phyloP scores from a whole-genome alignment of 2,797 vertebrate species.

The Pitangus sulphuratus region DNA sequence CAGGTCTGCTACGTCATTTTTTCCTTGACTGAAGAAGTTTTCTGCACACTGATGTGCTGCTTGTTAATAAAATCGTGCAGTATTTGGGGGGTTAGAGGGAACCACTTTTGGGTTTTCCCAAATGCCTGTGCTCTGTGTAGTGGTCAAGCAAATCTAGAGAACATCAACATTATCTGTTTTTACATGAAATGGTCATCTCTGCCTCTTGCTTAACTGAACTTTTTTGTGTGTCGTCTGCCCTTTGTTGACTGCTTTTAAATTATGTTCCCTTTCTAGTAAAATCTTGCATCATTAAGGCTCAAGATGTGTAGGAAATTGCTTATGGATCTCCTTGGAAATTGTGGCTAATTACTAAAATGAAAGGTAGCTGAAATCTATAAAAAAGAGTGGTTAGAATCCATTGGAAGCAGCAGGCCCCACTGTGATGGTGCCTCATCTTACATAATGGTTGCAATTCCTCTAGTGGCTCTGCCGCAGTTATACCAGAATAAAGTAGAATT shows the following conservation, averaged over 20 bases:
- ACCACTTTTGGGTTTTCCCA: background rate
- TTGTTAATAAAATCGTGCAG: background rate
- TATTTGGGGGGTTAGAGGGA: background rate
- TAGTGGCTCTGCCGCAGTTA: constrained; percentile 40
- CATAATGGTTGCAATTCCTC: constrained; percentile 45
- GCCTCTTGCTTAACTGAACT: background rate
- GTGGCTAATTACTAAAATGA: constrained; percentile 36
- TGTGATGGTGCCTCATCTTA: constrained; percentile 39
- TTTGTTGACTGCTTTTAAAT: background rate
- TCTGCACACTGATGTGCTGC: background rate
- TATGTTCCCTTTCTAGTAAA: background rate
- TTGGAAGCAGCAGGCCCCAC: constrained; percentile 16
- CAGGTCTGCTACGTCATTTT: background rate
- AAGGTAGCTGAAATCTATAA: constrained; percentile 44
- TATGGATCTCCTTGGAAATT: constrained; percentile 44
- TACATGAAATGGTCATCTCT: background rate
- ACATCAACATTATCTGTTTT: background rate
- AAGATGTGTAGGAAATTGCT: constrained; percentile 18
- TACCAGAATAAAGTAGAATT: constrained; percentile 44
- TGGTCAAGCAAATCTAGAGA: background rate
- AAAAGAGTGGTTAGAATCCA: background rate
- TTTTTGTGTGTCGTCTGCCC: background rate
- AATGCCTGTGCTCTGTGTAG: background rate
- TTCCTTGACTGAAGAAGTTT: background rate
- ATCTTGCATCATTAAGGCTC: background rate